Base-by-base conservation (phyloP, 2,888 invertebrate species). In the Drosophila mayaguana region DNA sequence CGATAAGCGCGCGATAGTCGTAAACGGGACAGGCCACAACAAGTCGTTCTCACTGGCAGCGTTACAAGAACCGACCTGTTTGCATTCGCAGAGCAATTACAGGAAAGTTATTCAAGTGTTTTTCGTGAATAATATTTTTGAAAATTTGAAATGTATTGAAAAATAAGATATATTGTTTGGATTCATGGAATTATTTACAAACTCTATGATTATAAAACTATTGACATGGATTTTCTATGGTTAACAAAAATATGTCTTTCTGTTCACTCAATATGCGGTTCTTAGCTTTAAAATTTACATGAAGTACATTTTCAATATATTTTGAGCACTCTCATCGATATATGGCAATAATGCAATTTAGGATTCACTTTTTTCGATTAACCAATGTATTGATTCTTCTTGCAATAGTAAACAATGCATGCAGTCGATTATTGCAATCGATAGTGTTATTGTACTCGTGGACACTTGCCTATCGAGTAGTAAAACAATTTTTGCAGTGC, bases 391-490 rank as follows among this genome's bases (percentile, higher is more conserved):
- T 48, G n/a, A n/a, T n/a, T 28, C 11, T 11, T 11, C 9, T 25
- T 20, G 34, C 18, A 36, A 16, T 14, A 16, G 12, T 18, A 55
- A 46, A 45, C 12, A 43, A 36, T 11, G 2, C 8, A 36, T n/a
- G 2, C 18, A 38, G 46, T 75, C 73, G 73, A 20, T 28, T 2
- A 16, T 28, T 8, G n/a, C 1, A 18, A n/a, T 46, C 80, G 80
- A 75, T 79, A 61, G 11, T 14, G 25, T 53, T 40, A 75, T 76
- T 51, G 76, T 76, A 76, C 76, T 64, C 76, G 76, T 76, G 76
- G 75, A 75, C 76, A 80, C 60, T 61, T 64, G 75, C 53, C n/a
- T 62, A 76, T 76, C 76, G 76, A 80, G 57, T 64, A 64, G 71
- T 34, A 66, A 51, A 36, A 61, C 20, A 67, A 56, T 63, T 70